Base-by-base conservation (phyloP, 1,140 invertebrate genomes). In the Dreissena polymorpha region DNA sequence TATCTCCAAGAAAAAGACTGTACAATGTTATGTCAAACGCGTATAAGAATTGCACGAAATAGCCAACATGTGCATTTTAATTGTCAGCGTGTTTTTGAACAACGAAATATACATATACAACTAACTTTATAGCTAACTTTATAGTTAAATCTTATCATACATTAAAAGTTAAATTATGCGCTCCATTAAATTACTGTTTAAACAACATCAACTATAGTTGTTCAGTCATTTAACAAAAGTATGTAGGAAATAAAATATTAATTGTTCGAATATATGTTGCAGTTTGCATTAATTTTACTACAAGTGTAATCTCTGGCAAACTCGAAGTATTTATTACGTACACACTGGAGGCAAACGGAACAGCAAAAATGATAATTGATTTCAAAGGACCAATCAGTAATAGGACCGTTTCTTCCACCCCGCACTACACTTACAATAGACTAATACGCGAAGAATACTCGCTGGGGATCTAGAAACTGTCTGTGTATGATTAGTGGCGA, bases 391-490 rank as follows among this genome's bases (percentile, higher is more conserved):
- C 79, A 82, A 82, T 82, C 79, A 82, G 18, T n/a, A 50, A 55
- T 29, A 18, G 74, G 6, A n/a, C 67, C 51, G 84, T 85, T 85
- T 85, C 77, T 70, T 51, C 63, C 53, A 63, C 84, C 84, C 84
- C 77, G 70, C 18, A 10, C 21, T 23, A 53, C 18, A 49, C 21
- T n/a, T 64, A 7, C 18, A 16, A 25, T 57, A 57, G 68, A 16
- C 53, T 18, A 49, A 25, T 27, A 50, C 60, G 21, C 23, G 50
- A 60, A 39, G 50, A 74, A 57, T 76, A 39, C 60, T 63, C 39
- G 25, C 12, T 39, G 81, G 81, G 81, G 84, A 85, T 85, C 73
- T 77, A 64, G 73, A 85, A 85, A 85, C 84, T 71, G 53, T 68
- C n/a, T 65, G 27, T 81, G 78, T 77, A 76, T 85, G 57, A 74